These are phyloP conservation scores for Burhinus oedicnemus DNA, from an alignment of 2,113 vertebrate species.

Conservation along the genomic window DNA sequence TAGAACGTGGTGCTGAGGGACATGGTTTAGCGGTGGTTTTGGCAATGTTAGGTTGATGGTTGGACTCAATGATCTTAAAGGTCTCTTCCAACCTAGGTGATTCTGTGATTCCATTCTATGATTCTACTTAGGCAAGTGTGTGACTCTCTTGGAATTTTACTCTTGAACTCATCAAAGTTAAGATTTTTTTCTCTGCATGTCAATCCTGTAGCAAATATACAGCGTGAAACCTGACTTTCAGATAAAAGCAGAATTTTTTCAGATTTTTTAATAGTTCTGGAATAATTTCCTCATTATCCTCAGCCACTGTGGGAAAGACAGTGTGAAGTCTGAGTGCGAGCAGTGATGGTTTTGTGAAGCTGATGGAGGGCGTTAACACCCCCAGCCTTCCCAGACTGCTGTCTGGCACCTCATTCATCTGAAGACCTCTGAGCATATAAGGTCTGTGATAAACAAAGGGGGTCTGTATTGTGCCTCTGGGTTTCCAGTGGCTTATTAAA, in stretches of 20 bases:
- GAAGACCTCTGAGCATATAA: slow-evolving; percentile 40
- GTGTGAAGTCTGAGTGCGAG: background rate
- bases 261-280: background rate
- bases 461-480: slow-evolving; percentile 35
- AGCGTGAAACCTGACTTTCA: background rate
- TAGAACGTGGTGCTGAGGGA: no score
- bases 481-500: slow-evolving; percentile 58
- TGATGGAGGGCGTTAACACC: slow-evolving; percentile 38
- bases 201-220: background rate
- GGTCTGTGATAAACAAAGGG: slow-evolving; percentile 55
- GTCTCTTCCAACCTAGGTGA: no score
- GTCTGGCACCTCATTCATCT: slow-evolving; percentile 64
- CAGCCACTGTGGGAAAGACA: background rate
- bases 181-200: background rate
- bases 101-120: no score
- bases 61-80: no score
- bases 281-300: background rate
- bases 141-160: background rate
- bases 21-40: no score
- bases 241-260: background rate
- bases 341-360: slow-evolving; percentile 9
- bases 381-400: slow-evolving; percentile 19
- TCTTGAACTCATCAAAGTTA: background rate
- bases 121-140: background rate
- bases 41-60: no score